phyloP scores from a whole-genome alignment of 2,797 vertebrate genomes.

The Lepus townsendii region DNA sequence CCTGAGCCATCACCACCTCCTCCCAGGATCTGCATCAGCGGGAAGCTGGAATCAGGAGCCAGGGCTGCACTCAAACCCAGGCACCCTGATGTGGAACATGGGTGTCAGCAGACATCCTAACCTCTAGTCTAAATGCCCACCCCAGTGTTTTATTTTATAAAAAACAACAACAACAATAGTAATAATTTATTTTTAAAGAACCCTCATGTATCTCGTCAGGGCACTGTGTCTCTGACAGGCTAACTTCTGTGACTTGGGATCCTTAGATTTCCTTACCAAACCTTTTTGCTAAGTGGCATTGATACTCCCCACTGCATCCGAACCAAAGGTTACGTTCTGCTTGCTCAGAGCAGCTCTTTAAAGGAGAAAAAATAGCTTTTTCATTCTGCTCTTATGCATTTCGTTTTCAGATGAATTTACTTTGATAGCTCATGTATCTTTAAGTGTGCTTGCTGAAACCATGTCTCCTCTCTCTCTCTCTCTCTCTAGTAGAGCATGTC shows the following conservation, averaged over 20 bases:
- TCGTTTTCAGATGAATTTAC: background rate
- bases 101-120: too few species aligned
- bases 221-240: conserved; percentile 4
- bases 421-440: background rate
- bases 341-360: background rate
- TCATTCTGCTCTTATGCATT: background rate
- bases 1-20: too few species aligned
- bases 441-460: background rate
- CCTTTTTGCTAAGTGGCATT: conserved; percentile 12
- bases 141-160: conserved; percentile 12
- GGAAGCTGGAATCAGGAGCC: too few species aligned
- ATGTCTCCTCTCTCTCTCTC: background rate
- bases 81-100: too few species aligned
- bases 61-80: too few species aligned
- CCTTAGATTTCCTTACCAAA: conserved; percentile 16
- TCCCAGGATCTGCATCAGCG: too few species aligned
- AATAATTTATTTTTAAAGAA: background rate
- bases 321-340: background rate
- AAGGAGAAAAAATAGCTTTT: conserved; percentile 17
- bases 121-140: too few species aligned
- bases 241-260: conserved; percentile 50
- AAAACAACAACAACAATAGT: background rate
- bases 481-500: background rate
- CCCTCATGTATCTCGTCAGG: background rate
- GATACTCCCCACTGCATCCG: background rate